These are phyloP conservation scores for Pemphigus obesinymphae DNA, from an alignment of 1,140 invertebrate species.

Conservation along the genomic window DNA sequence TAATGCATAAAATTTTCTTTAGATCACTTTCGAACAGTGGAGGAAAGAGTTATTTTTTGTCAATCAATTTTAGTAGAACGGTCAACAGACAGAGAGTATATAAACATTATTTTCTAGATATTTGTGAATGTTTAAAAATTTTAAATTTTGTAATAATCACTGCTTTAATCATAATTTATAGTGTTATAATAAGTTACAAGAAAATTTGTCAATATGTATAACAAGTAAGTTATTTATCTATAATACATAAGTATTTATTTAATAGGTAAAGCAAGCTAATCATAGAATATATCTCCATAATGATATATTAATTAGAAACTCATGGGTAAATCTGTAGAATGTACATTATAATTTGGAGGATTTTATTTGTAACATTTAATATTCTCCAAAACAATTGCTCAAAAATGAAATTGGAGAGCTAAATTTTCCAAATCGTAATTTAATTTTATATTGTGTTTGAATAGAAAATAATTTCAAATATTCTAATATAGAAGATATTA, in stretches of 20 bases:
- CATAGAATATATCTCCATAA: background rate
- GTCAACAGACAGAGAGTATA: background rate
- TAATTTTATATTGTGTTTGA: background rate
- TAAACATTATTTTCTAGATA: no score
- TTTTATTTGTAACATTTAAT: background rate
- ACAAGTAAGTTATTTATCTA: no score
- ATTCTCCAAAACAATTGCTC: background rate
- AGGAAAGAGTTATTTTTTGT: background rate
- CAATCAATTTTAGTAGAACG: background rate
- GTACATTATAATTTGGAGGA: background rate
- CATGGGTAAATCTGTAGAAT: background rate
- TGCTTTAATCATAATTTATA: background rate
- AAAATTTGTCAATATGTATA: background rate
- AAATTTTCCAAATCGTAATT: background rate
- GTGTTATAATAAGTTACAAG: background rate
- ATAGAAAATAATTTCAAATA: background rate
- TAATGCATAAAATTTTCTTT: background rate
- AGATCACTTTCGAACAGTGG: background rate
- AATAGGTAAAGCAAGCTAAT: background rate
- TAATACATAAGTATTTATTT: background rate
- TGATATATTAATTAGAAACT: background rate
- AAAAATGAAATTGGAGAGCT: background rate
- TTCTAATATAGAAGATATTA: background rate
- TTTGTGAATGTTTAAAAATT: no score
- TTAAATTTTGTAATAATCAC: no score